phyloP scores from a whole-genome alignment of 2,113 vertebrate genomes.

The Gymnogyps californianus region DNA sequence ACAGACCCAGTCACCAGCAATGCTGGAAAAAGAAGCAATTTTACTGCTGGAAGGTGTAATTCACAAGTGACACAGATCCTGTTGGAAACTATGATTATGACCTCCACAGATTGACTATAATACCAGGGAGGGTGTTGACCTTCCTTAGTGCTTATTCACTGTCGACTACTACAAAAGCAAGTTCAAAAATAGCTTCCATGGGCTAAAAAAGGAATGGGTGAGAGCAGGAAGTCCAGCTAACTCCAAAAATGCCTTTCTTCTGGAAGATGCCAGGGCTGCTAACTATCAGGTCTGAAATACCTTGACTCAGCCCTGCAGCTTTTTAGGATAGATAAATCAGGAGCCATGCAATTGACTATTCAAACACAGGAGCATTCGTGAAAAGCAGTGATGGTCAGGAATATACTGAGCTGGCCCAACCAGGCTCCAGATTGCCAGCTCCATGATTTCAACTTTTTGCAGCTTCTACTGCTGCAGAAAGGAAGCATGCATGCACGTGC shows the following conservation, averaged over 20 bases:
- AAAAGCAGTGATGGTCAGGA: neutral
- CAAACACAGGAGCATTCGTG: neutral
- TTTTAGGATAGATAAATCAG: neutral
- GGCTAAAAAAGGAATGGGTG: neutral
- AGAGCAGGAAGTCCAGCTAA: neutral
- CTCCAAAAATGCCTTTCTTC: neutral
- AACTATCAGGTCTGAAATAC: neutral
- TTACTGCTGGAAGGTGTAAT: slow-evolving; percentile 42
- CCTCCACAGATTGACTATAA: neutral
- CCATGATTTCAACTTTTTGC: neutral
- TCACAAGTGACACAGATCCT: slow-evolving; percentile 28
- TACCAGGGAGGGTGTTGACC: neutral
- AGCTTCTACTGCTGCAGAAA: neutral
- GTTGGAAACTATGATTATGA: slow-evolving; percentile 33
- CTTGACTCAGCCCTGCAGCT: neutral
- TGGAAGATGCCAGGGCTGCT: neutral
- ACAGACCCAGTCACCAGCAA: neutral
- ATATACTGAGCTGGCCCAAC: neutral
- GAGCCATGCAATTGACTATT: neutral
- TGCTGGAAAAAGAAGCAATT: neutral
- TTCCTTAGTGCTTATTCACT: slow-evolving; percentile 27
- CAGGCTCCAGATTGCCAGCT: neutral
- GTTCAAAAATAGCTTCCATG: neutral
- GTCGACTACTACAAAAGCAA: neutral
- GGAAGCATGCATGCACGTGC: neutral